These are phyloP conservation scores for Ashinkailepas kermadecensis DNA, from an alignment of 2,888 invertebrate species.

Conservation along the genomic window DNA sequence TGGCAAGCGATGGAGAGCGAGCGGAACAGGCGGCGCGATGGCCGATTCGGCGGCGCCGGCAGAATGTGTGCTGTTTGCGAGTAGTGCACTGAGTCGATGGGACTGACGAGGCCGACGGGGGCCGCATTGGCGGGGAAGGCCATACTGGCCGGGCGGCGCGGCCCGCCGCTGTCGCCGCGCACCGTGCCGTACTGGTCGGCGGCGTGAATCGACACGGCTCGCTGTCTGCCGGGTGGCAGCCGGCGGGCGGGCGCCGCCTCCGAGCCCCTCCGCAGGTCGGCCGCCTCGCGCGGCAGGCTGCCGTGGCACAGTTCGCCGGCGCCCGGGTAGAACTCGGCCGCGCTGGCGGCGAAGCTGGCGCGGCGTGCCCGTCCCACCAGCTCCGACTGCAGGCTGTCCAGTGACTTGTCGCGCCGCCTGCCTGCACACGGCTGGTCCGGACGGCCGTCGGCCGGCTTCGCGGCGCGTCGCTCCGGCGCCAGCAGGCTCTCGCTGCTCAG, in stretches of 20 bases:
- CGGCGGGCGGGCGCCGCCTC: too few species aligned
- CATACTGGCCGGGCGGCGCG: too few species aligned
- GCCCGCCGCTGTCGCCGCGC: too few species aligned
- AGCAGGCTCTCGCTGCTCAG: constrained; percentile 5
- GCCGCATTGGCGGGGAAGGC: too few species aligned
- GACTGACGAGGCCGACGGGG: too few species aligned
- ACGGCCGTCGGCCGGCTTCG: not conserved
- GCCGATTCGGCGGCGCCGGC: not conserved
- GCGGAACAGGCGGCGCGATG: not conserved
- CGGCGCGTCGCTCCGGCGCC: not conserved
- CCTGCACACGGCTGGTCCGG: too few species aligned
- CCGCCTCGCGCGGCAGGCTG: not conserved
- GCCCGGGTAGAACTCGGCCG: constrained; percentile 4
- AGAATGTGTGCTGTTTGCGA: too few species aligned
- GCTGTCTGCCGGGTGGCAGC: too few species aligned
- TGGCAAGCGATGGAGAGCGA: not conserved
- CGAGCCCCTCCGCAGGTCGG: not conserved
- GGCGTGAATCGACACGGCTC: too few species aligned
- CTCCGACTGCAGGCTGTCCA: not conserved
- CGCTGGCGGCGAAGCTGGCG: not conserved
- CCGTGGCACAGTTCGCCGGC: not conserved
- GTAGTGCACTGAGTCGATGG: too few species aligned
- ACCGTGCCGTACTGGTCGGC: too few species aligned
- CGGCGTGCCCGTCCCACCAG: not conserved
- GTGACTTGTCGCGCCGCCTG: not conserved